Base-by-base conservation (phyloP, 1,140 invertebrate genomes). In the Pinna nobilis region DNA sequence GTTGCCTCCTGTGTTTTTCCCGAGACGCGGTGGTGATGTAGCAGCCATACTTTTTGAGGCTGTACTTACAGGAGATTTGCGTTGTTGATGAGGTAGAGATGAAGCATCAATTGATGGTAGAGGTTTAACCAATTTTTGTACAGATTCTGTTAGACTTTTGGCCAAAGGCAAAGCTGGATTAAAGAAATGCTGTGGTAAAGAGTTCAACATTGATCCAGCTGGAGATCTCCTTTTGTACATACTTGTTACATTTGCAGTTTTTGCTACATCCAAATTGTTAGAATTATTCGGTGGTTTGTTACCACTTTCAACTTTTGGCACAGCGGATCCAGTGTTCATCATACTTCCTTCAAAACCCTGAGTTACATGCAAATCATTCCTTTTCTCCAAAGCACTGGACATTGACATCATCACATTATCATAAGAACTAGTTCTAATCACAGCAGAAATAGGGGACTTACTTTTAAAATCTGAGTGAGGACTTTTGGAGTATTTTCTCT, bases 101-200 rank as follows among this genome's bases (percentile, higher is more conserved):
- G 71, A 65, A 32, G 41, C 51, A 41, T 74, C 71, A 51, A 57
- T 61, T 47, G 57, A 61, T 47, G 64, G 64, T 15, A 74, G 57
- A 32, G 71, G 64, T 66, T 74, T 74, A 35, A 74, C 71, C 30
- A 74, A 35, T 67, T 74, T 74, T 39, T 74, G 71, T 23, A 74
- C 71, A 53, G 71, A 74, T 60, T 74, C 71, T 35, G 71, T 74
- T 23, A 74, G 63, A 33, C 64, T 67, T 68, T 68, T 74, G 35
- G 66, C 66, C 6, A 69, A 44, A 18, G 66, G 66, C 44, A 69
- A 37, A 35, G 51, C 66, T 11, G 71, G 71, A 60, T 74, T 57
- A 50, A 61, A 74, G 44, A 68, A 74, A 60, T 74, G 71, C 57
- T 74, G 71, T 18, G 64, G 65, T 32, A 67, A 44, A 39, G 64